Base-by-base conservation (phyloP, 2,888 invertebrate genomes). In the Apodemia duryi region DNA sequence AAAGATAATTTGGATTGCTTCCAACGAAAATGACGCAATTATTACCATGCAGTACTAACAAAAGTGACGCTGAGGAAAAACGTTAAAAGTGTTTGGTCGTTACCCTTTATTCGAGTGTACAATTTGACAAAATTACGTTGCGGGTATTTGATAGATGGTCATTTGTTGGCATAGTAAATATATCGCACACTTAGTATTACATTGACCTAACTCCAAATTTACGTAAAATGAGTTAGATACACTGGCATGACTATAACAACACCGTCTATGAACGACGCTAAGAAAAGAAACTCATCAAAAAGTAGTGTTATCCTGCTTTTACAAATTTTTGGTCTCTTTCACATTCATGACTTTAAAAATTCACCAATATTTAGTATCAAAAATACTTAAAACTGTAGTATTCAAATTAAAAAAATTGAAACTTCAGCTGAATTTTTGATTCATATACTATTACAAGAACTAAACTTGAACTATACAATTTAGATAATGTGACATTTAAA, bases 261-360 rank as follows among this genome's bases (percentile, higher is more conserved):
- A 41, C 29, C 46, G 10, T 46, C 46, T 46, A 7, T 46, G 46
- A 46, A 46, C 0, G 46, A 7, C 9, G 11, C 46, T 46, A 21
- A 21, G 21, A 21, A 21, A 9, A 46, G 46, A 46, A 46, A 46
- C 46, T 46, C 46, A 46, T 46, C 75, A 80, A 77, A 85, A 72
- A 73, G 72, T 73, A 71, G 71, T 70, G 71, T 68, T 73, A 63
- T 67, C 68, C 65, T 66, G 67, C 70, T 73, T 73, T 69, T 69
- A 68, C 46, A 9, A 46, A 13, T 46, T 46, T 46, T 46, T 46
- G 46, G 46, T 46, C 46, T 5, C 46, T 46, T 46, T 46, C 46
- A 46, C 46, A 46, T 46, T 46, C 11, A 10, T 46, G 11, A 46
- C 46, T 46, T 46, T 46, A 10, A 46, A 21, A 21, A 21, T 21